phyloP scores from a whole-genome alignment of 2,113 vertebrate genomes.

The Scomber colias region DNA sequence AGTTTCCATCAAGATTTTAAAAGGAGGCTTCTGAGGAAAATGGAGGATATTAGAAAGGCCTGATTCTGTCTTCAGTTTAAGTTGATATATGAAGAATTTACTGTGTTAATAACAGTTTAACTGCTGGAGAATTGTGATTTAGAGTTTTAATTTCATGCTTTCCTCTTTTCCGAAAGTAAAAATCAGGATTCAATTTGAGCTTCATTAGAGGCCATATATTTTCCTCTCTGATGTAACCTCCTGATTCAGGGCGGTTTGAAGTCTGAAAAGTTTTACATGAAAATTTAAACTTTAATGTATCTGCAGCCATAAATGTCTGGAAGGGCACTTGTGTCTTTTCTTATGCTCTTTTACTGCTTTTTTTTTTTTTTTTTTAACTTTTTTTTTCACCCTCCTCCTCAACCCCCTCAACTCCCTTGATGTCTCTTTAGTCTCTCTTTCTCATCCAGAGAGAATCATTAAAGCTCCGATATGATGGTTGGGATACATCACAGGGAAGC shows the following conservation, averaged over 20 bases:
- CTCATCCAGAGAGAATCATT: slow-evolving; percentile 72
- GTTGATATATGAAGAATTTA: background rate
- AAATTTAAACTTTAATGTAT: slow-evolving; percentile 35
- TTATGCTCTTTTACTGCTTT: slow-evolving; percentile 47
- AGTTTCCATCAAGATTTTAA: too few relatives aligned
- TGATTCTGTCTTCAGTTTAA: background rate
- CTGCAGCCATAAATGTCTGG: slow-evolving; percentile 20
- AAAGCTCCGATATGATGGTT: slow-evolving; percentile 67
- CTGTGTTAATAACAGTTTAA: background rate
- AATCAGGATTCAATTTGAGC: background rate
- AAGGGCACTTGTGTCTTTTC: slow-evolving; percentile 36
- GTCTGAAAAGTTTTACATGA: slow-evolving; percentile 16
- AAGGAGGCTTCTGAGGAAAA: too few relatives aligned
- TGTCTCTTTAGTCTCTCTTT: slow-evolving; percentile 70
- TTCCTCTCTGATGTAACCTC: background rate
- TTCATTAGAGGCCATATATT: background rate
- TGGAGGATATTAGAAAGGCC: background rate
- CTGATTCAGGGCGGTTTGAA: background rate
- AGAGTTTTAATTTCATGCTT: background rate
- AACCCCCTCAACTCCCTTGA: slow-evolving; percentile 50
- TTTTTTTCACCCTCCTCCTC: slow-evolving; percentile 31
- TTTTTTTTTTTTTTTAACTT: slow-evolving; percentile 31
- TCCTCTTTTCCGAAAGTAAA: background rate
- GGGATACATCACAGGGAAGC: slow-evolving; percentile 66
- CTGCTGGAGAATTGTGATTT: slow-evolving; percentile 5